These are phyloP conservation scores for Eleginops maclovinus DNA, from an alignment of 2,113 vertebrate genomes.

Conservation along the genomic window DNA sequence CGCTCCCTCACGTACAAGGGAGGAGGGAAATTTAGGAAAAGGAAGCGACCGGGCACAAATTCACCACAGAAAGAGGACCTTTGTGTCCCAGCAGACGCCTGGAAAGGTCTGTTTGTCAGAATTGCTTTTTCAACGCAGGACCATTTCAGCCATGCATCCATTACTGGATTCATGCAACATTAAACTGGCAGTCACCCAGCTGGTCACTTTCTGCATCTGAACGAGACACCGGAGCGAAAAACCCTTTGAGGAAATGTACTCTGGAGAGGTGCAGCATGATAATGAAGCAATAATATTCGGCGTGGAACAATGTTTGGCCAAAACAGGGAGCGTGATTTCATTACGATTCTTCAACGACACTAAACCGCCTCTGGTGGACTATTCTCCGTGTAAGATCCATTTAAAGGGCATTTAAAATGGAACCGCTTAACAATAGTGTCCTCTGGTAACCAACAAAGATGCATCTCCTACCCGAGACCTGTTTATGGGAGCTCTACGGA, in stretches of 20 bases:
- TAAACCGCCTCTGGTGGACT: constrained; percentile 48
- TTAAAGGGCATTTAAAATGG: constrained; percentile 43
- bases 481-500: constrained; percentile 9
- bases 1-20: constrained; percentile 1
- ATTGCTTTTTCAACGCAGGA: constrained; percentile 26
- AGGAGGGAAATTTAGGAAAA: constrained; percentile 30
- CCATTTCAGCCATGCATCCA: constrained; percentile 45
- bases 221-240: constrained; percentile 31
- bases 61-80: not conserved
- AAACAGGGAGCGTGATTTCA: constrained; percentile 60
- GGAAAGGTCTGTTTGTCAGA: constrained; percentile 51
- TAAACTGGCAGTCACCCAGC: constrained; percentile 63
- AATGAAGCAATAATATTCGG: constrained; percentile 53
- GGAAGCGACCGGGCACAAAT: not conserved
- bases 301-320: constrained; percentile 44
- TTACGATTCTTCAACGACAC: constrained; percentile 46
- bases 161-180: constrained; percentile 66
- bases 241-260: constrained; percentile 31
- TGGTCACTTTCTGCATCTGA: constrained; percentile 47
- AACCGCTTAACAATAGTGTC: constrained; percentile 24
- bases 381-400: constrained; percentile 37
- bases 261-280: constrained; percentile 42
- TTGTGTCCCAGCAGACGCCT: constrained; percentile 44
- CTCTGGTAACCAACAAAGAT: constrained; percentile 44
- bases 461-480: constrained; percentile 13